phyloP scores from a whole-genome alignment of 2,888 invertebrate genomes.

The Nycteola revayana region DNA sequence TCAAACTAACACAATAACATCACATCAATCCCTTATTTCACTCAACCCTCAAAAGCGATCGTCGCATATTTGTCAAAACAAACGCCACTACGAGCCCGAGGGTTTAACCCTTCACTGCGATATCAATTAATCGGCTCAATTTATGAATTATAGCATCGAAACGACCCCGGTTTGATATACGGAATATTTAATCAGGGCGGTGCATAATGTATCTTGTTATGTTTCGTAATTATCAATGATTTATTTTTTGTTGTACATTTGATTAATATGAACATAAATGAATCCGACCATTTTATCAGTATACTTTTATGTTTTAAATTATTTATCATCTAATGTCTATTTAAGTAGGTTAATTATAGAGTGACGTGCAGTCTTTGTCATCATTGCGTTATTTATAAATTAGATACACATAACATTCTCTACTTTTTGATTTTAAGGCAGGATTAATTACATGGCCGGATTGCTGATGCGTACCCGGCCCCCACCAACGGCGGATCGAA shows the following conservation, averaged over 20 bases:
- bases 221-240: slow-evolving; percentile 30
- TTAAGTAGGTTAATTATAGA: too few relatives aligned
- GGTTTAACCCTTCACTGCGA: slow-evolving; percentile 63
- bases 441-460: too few relatives aligned
- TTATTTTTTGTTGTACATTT: slow-evolving; percentile 9
- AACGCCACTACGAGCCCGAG: slow-evolving; percentile 43
- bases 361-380: too few relatives aligned
- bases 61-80: slow-evolving; percentile 67
- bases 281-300: too few relatives aligned
- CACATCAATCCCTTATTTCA: slow-evolving; percentile 35
- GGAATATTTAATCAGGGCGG: slow-evolving; percentile 63
- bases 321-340: too few relatives aligned
- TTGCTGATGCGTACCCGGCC: too few relatives aligned
- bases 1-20: slow-evolving; percentile 30
- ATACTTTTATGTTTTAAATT: too few relatives aligned
- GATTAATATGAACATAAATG: too few relatives aligned
- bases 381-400: too few relatives aligned
- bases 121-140: slow-evolving; percentile 79
- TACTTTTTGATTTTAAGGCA: too few relatives aligned
- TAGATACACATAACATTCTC: too few relatives aligned
- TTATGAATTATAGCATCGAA: slow-evolving; percentile 72
- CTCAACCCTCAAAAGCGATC: slow-evolving; percentile 42
- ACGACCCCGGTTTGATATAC: slow-evolving; percentile 53
- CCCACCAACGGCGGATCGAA: too few relatives aligned
- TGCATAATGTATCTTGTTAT: slow-evolving; percentile 42